Percentiles rank a stretch among this genome's conserved stretches.
phyloP scores from a whole-genome alignment of 1,140 invertebrate species.

The Heliconius hermathena region DNA sequence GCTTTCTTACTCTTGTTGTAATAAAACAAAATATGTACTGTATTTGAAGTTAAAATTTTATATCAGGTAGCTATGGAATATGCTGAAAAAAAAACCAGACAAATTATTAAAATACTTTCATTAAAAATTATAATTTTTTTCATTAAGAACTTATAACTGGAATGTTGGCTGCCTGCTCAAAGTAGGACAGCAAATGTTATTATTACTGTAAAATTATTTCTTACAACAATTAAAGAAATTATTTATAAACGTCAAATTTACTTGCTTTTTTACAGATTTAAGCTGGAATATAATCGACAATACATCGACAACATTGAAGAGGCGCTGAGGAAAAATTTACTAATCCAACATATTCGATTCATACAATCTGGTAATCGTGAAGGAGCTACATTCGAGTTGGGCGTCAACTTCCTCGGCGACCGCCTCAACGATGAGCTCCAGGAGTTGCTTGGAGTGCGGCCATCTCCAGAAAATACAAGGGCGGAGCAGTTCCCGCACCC shows the following conservation, averaged over 20 bases:
- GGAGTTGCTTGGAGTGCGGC: conserved; percentile 44
- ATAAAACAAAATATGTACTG: no score
- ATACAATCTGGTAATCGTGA: conserved; percentile 57
- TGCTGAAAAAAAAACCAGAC: no score
- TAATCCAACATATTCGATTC: conserved; percentile 55
- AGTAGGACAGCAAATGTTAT: no score
- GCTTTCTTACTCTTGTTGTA: neutral
- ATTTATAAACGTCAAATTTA: no score
- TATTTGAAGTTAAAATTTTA: no score
- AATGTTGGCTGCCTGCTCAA: no score
- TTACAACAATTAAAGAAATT: no score
- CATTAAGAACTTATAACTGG: no score
- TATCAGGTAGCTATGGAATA: no score
- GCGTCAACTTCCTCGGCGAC: conserved; percentile 53
- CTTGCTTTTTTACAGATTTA: conserved; percentile 46
- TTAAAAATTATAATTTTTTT: no score
- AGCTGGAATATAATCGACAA: conserved; percentile 44
- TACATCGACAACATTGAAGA: conserved; percentile 58
- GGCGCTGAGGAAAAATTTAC: conserved; percentile 59
- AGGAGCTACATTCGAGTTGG: conserved; percentile 51
- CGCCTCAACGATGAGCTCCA: conserved; percentile 51
- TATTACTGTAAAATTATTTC: no score
- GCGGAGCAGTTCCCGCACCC: conserved; percentile 51
- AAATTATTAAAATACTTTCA: no score
- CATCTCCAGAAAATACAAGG: conserved; percentile 27